phyloP scores from a whole-genome alignment of 2,113 vertebrate genomes.

The Ammodytes dubius region DNA sequence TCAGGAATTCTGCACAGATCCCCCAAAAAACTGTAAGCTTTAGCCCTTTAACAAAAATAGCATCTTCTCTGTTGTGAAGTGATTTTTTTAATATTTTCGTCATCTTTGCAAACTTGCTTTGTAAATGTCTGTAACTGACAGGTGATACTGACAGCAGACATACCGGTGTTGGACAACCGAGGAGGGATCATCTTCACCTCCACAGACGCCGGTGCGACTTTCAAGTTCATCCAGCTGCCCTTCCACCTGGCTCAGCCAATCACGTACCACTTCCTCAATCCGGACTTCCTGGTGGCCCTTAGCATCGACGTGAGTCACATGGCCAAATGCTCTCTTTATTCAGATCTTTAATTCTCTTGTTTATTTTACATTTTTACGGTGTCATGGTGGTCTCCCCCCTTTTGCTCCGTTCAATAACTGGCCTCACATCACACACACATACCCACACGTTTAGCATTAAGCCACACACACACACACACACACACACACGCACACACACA shows the following conservation, averaged over 20 bases:
- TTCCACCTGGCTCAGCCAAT: slow-evolving; percentile 85
- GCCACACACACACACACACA: background rate
- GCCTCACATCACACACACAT: background rate
- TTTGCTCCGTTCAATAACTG: background rate
- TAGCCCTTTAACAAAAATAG: background rate
- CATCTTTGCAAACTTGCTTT: background rate
- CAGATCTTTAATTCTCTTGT: too few species aligned
- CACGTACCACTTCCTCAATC: slow-evolving; percentile 82
- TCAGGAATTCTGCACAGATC: background rate
- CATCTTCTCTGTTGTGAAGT: background rate
- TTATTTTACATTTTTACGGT: background rate
- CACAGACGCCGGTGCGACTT: slow-evolving; percentile 81
- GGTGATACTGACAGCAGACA: slow-evolving; percentile 85
- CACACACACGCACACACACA: background rate
- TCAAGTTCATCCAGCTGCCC: slow-evolving; percentile 80
- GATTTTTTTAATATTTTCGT: background rate
- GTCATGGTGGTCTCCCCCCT: background rate
- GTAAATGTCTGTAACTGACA: slow-evolving; percentile 38
- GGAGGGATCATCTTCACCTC: slow-evolving; percentile 86
- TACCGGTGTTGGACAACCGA: slow-evolving; percentile 60
- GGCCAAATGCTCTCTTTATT: background rate
- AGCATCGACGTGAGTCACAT: slow-evolving; percentile 81
- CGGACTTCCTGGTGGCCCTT: slow-evolving; percentile 80
- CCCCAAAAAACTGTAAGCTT: background rate
- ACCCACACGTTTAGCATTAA: background rate